A percentile compares a stretch with the other conserved stretches of the same genome.
Evolutionary conservation across 2,888 invertebrate species (phyloP).

Genomic region (Nomada goodeniana): DNA sequence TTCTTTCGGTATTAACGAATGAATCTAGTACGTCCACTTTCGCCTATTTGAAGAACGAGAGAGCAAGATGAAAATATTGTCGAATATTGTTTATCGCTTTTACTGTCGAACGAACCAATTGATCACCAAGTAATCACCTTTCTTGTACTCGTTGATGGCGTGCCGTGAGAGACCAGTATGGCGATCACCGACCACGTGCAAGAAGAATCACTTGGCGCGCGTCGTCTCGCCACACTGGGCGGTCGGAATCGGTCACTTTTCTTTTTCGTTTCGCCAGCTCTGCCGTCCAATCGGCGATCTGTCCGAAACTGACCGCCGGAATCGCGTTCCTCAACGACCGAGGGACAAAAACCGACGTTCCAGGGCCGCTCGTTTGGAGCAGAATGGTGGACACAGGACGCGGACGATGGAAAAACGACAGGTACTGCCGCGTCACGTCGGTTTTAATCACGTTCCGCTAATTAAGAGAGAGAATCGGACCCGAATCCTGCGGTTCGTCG

Average conservation of each 20-base stretch:
- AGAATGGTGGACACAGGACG: constrained; percentile 57
- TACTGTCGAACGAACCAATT: background rate
- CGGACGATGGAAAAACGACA: background rate
- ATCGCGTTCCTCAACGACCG: constrained; percentile 52
- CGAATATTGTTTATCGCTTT: constrained; percentile 3
- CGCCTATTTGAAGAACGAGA: background rate
- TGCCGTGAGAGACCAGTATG: constrained; percentile 43
- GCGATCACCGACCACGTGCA: constrained; percentile 44
- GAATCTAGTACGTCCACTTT: background rate
- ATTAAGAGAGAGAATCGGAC: constrained; percentile 42
- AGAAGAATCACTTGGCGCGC: constrained; percentile 56
- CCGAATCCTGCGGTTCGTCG: constrained; percentile 28
- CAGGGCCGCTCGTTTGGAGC: constrained; percentile 63
- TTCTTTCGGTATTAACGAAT: no score
- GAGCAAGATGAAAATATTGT: background rate
- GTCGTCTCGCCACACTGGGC: constrained; percentile 62
- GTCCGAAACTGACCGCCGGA: constrained; percentile 55
- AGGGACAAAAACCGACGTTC: constrained; percentile 68
- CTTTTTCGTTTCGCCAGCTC: constrained; percentile 38
- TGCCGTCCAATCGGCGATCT: constrained; percentile 62
- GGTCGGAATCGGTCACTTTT: constrained; percentile 60
- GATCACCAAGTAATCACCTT: constrained; percentile 6
- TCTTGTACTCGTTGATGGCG: background rate
- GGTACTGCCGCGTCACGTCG: constrained; percentile 47
- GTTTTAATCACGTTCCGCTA: constrained; percentile 52